These are phyloP conservation scores for Trichoplax adhaerens DNA, from an alignment of 37 sponge, comb jelly and placozoan species.

Conservation along the genomic window DNA sequence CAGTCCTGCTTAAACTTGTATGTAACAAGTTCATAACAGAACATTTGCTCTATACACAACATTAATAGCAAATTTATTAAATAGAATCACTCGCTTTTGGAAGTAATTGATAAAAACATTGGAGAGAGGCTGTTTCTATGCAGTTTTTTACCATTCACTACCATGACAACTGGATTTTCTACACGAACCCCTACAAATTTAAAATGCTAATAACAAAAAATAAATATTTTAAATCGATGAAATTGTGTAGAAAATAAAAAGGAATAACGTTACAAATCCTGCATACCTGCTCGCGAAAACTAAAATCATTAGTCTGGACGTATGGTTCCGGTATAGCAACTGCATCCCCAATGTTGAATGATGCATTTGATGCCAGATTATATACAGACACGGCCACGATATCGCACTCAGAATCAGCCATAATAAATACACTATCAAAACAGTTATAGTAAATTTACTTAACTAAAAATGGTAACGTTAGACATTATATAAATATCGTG, in stretches of 20 bases:
- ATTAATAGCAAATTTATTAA: too few relatives aligned
- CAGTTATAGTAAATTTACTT: not conserved
- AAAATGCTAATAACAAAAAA: slow-evolving; percentile 1
- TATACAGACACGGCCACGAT: slow-evolving; percentile 32
- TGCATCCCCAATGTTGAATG: slow-evolving; percentile 26
- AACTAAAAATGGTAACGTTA: too few relatives aligned
- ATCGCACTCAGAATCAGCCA: slow-evolving; percentile 20
- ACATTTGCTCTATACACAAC: too few relatives aligned
- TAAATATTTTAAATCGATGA: not conserved
- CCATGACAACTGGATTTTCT: slow-evolving; percentile 10
- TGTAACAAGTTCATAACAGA: too few relatives aligned
- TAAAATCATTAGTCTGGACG: not conserved
- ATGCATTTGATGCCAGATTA: slow-evolving; percentile 28
- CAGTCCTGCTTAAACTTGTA: too few relatives aligned
- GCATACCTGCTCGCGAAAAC: not conserved
- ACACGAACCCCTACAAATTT: slow-evolving; percentile 17
- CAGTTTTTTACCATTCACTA: slow-evolving; percentile 22
- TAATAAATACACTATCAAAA: slow-evolving; percentile 25
- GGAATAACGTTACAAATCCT: slow-evolving; percentile 1
- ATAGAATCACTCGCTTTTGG: too few relatives aligned
- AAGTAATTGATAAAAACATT: too few relatives aligned
- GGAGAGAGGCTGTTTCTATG: too few relatives aligned
- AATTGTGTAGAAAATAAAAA: not conserved
- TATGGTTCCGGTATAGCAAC: slow-evolving; percentile 28
- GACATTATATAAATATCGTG: too few relatives aligned